Conservation (phyloP, 2,797 vertebrate genomes). For the Enteromius thamalakanensis region DNA sequence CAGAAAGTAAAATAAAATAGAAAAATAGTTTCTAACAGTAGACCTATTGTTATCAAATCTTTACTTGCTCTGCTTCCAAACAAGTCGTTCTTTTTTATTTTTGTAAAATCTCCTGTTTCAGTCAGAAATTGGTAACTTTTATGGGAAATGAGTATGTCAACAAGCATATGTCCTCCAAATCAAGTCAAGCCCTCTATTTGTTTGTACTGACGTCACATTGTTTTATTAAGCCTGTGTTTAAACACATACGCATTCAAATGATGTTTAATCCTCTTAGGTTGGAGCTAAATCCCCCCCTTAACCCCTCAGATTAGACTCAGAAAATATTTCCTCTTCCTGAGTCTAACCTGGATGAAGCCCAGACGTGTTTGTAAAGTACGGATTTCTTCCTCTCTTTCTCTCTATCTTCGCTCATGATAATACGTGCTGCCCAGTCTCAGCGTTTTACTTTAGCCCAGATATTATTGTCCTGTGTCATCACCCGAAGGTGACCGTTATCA, state of each 20-base stretch:
- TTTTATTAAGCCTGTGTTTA: constrained; percentile 68
- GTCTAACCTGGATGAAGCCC: constrained; percentile 51
- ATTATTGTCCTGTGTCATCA: constrained; percentile 90
- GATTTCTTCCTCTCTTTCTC: constrained; percentile 62
- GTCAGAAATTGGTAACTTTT: not conserved
- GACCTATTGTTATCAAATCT: not conserved
- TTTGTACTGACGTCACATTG: constrained; percentile 68
- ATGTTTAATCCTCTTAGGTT: constrained; percentile 73
- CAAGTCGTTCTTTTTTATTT: not conserved
- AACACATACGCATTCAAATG: constrained; percentile 68
- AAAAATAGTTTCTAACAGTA: not conserved
- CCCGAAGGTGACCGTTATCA: constrained; percentile 95
- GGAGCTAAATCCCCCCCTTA: constrained; percentile 70
- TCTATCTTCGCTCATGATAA: constrained; percentile 79
- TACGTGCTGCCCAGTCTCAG: constrained; percentile 85
- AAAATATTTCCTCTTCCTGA: constrained; percentile 50
- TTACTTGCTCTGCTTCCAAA: not conserved
- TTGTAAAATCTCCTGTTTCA: not conserved
- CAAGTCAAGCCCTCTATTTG: constrained; percentile 52
- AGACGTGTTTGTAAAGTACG: constrained; percentile 43
- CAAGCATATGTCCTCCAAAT: constrained; percentile 47
- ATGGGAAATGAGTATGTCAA: constrained; percentile 5
- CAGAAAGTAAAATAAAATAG: not conserved
- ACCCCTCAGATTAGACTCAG: constrained; percentile 63
- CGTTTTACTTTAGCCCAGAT: constrained; percentile 86